Evolutionary conservation across 2,888 invertebrate genomes (phyloP).

Genomic region (Trissonchulus sp.): DNA sequence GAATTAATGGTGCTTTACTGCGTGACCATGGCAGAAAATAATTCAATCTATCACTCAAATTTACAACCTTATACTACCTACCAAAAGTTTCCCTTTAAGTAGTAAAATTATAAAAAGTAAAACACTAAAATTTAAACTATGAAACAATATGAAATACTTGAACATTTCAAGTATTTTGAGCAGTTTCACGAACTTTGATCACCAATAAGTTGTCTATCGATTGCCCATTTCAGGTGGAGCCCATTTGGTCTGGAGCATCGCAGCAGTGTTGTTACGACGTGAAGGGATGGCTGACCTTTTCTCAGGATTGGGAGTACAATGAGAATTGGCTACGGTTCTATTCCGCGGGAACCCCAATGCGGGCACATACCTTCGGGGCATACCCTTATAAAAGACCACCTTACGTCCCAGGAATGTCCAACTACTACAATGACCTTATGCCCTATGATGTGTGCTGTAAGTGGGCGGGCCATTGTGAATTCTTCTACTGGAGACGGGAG

Average conservation of each 20-base stretch:
- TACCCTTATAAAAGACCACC: constrained; percentile 40
- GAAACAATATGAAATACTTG: too few species aligned
- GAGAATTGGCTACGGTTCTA: constrained; percentile 59
- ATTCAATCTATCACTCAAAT: too few species aligned
- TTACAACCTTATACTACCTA: too few species aligned
- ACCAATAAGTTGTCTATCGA: too few species aligned
- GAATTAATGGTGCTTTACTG: too few species aligned
- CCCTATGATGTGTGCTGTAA: constrained; percentile 87
- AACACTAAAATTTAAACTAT: too few species aligned
- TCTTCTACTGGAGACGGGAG: constrained; percentile 79
- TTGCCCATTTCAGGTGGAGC: constrained; percentile 16
- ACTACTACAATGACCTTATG: constrained; percentile 89
- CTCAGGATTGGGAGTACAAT: constrained; percentile 73
- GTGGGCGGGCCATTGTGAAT: constrained; percentile 89
- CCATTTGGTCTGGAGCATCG: constrained; percentile 57
- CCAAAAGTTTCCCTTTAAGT: too few species aligned
- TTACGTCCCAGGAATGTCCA: constrained; percentile 76
- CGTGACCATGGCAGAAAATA: too few species aligned
- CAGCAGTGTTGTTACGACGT: constrained; percentile 94
- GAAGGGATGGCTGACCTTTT: constrained; percentile 77
- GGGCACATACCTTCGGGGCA: constrained; percentile 43
- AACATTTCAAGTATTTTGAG: too few species aligned
- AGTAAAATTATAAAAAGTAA: too few species aligned
- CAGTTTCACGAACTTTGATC: too few species aligned
- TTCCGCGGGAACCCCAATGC: constrained; percentile 81